phyloP scores from a whole-genome alignment of 2,888 invertebrate genomes.

The Ditylenchus weischeri region DNA sequence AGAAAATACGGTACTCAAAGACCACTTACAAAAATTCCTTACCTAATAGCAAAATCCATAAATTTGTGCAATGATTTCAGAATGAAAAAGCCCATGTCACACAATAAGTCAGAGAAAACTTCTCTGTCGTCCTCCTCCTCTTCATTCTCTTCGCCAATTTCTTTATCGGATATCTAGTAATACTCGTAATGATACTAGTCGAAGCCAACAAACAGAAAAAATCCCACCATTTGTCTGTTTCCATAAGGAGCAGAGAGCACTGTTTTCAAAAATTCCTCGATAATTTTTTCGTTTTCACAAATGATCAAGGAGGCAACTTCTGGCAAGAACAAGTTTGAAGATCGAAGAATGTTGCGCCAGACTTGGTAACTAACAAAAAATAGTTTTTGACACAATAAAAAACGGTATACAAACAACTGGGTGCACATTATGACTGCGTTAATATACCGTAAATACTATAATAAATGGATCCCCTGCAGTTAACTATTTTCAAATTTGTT shows the following conservation, averaged over 20 bases:
- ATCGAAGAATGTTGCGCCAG: constrained; percentile 67
- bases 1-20: too few species aligned
- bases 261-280: constrained; percentile 71
- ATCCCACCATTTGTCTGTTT: constrained; percentile 59
- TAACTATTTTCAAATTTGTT: too few species aligned
- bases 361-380: constrained; percentile 63
- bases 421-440: too few species aligned
- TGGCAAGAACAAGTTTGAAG: constrained; percentile 35
- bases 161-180: constrained; percentile 26
- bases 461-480: too few species aligned
- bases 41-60: too few species aligned
- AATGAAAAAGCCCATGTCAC: constrained; percentile 56
- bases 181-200: not conserved
- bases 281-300: constrained; percentile 25
- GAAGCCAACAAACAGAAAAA: not conserved
- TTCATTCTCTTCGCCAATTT: constrained; percentile 49
- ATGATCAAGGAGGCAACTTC: constrained; percentile 39
- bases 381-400: too few species aligned
- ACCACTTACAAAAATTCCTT: too few species aligned
- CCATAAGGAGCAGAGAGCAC: constrained; percentile 80
- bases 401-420: too few species aligned
- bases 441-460: too few species aligned
- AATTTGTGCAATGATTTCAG: too few species aligned
- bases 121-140: constrained; percentile 59
- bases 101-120: constrained; percentile 60